Base-by-base conservation (phyloP, 2,888 invertebrate genomes). In the Nezara viridula region DNA sequence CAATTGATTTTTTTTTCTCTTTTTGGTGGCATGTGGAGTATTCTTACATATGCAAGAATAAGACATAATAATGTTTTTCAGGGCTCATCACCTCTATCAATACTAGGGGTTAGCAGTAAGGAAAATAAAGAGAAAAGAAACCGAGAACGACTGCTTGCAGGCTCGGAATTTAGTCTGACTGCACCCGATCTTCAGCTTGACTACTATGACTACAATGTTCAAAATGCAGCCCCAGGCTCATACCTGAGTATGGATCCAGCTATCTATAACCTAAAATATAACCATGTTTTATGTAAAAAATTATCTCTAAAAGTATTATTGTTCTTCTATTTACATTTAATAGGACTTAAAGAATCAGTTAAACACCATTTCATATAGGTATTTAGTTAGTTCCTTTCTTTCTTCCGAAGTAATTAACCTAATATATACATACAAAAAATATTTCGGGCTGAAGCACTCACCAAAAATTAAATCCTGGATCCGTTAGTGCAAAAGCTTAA, bases 171-270 rank as follows among this genome's bases (percentile, higher is more conserved):
- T 91, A 97, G 97, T 88, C 93, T 97, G 47, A 94, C 94, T 0
- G 95, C 95, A 10, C 96, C 95, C 85, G 96, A 96, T 86, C 94
- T 97, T 92, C 97, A 97, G 93, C 94, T 97, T 91, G 97, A 97
- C 92, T 97, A 97, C 92, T 97, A 97, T 92, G 97, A 97, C 92
- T 97, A 97, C 92, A 97, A 97, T 93, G 97, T 97, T 14, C 95
- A 96, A 87, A 97, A 97, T 92, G 95, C 95, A 52, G 97, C 96
- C 24, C 97, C 97, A 3, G 97, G 97, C 37, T 97, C 97, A 0
- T 97, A 97, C 92, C 93, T 97, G 89, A 97, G 97, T 86, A 97
- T 97, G 97, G 97, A 97, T 93, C 97, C 97, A 0, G 97, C 97
- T n/a, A n/a, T n/a, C n/a, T n/a, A n/a, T n/a, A n/a, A n/a, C n/a